These are phyloP conservation scores for Psittacus erithacus DNA, from an alignment of 2,113 vertebrate species.

Conservation along the genomic window DNA sequence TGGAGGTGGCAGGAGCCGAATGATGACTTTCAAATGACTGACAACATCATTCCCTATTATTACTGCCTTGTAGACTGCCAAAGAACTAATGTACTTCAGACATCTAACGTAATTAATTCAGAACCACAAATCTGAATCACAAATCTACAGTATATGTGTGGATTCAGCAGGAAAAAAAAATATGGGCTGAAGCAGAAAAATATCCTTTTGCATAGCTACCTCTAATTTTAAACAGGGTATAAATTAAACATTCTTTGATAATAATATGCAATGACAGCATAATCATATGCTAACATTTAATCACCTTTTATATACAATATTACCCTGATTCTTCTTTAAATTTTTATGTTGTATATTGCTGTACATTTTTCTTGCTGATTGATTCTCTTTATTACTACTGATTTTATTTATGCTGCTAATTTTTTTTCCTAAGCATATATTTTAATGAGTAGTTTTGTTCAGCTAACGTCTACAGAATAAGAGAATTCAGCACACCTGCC, in stretches of 20 bases:
- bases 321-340: conserved; percentile 81
- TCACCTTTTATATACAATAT: conserved; percentile 83
- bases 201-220: conserved; percentile 73
- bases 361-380: conserved; percentile 85
- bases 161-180: conserved; percentile 71
- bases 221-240: conserved; percentile 80
- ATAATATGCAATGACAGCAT: conserved; percentile 82
- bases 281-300: conserved; percentile 85
- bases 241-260: conserved; percentile 86
- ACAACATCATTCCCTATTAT: conserved; percentile 76
- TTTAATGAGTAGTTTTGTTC: conserved; percentile 90
- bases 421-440: conserved; percentile 83
- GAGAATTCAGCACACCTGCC: conserved; percentile 89
- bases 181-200: conserved; percentile 60
- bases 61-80: conserved; percentile 71
- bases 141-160: conserved; percentile 71
- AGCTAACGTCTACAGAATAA: conserved; percentile 80
- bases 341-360: conserved; percentile 84
- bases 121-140: conserved; percentile 73
- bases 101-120: conserved; percentile 78
- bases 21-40: conserved; percentile 74
- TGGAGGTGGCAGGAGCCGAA: conserved; percentile 60
- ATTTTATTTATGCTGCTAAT: conserved; percentile 87
- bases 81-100: conserved; percentile 74
- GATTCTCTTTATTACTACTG: conserved; percentile 83